phyloP scores from a whole-genome alignment of 2,888 invertebrate genomes.

The Cistogaster globosa region DNA sequence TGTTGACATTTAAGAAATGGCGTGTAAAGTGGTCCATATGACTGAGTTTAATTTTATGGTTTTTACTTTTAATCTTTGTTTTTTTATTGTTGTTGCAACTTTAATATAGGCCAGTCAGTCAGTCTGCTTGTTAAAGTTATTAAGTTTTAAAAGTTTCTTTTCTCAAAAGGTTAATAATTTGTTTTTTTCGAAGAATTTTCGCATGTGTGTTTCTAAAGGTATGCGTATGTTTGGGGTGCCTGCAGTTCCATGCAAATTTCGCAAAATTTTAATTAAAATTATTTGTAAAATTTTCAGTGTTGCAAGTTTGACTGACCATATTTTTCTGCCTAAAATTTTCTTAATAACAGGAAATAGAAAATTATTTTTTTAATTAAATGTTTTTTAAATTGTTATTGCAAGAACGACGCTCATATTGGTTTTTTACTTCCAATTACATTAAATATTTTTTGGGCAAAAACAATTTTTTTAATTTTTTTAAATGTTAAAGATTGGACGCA shows the following conservation, averaged over 20 bases:
- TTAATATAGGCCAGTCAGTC: conserved; percentile 45
- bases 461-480: too few relatives aligned
- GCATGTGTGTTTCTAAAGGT: neutral
- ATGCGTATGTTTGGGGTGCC: neutral
- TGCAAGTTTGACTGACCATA: neutral
- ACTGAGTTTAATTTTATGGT: conserved; percentile 44
- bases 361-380: conserved; percentile 10
- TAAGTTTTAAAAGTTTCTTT: conserved; percentile 31
- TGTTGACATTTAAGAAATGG: conserved; percentile 61
- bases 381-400: neutral
- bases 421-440: too few relatives aligned
- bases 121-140: conserved; percentile 13
- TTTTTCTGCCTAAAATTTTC: conserved; percentile 2
- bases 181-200: neutral
- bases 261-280: conserved; percentile 36
- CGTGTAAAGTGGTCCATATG: conserved; percentile 44
- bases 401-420: too few relatives aligned
- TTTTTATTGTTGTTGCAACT: neutral
- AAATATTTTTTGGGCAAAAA: too few relatives aligned
- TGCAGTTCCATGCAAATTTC: conserved; percentile 3
- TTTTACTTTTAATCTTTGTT: conserved; percentile 18
- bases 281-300: neutral
- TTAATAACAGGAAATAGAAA: conserved; percentile 64
- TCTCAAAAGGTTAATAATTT: conserved; percentile 34
- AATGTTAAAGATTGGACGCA: too few relatives aligned